Evolutionary conservation across 1,140 invertebrate species (phyloP), one percentile per base, ranked within the genome.

Genomic region (Pemphigus obesinymphae): DNA sequence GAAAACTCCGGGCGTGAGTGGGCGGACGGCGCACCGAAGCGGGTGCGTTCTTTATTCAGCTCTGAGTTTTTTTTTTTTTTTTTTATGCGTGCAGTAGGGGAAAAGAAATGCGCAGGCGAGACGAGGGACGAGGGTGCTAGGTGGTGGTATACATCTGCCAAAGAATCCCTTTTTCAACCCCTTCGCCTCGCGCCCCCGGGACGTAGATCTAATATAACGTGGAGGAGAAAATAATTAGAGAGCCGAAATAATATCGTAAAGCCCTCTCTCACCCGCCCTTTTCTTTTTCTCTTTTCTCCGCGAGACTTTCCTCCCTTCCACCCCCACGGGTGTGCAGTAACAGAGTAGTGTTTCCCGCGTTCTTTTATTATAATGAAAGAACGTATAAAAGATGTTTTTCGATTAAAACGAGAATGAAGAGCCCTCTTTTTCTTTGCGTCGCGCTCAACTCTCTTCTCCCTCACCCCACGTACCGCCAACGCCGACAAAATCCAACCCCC

Each of bases 301-400:
- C 43, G 17, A 13, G 26, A 61, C n/a, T 45, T 55, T 20, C 10
- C 26, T 26, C n/a, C 23, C 73, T 29, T 23, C 48, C 0, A 34
- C 11, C 29, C 26, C 45, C 26, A 5, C 45, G 20, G 17, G 48
- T 11, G 48, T 26, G 48, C 50, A 26, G 40, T 48, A 72, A n/a
- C n/a, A n/a, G n/a, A n/a, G n/a, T n/a, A n/a, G n/a, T n/a, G 40
- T 72, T 48, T 72, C 70, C 43, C 70, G 70, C n/a, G 76, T 80
- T 80, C 76, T 80, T 80, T 80, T 80, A 78, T 78, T 78, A 78
- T 78, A 78, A 61, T 78, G 76, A 80, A 80, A 55, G 76, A 80
- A 80, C 76, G 55, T 43, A 63, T 61, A 80, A 80, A 80, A 80
- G 76, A 80, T 80, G 76, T 80, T 80, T 80, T 80, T 80, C 76